Conservation (phyloP, 2,888 invertebrate genomes). For the Drosophila planitibia region DNA sequence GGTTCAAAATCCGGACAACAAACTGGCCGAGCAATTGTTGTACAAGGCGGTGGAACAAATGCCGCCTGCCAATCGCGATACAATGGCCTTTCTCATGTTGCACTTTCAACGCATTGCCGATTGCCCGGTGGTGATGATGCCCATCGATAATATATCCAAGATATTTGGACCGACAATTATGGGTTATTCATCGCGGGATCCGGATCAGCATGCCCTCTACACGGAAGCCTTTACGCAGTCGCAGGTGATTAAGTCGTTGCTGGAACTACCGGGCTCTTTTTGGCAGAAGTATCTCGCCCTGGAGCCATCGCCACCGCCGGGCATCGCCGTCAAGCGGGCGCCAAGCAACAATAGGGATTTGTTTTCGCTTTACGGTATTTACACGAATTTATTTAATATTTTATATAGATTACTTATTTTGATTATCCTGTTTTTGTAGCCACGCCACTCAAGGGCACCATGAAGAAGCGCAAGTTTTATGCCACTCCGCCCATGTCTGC, state of each 20-base stretch:
- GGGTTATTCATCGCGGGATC: slow-evolving; percentile 92
- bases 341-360: slow-evolving; percentile 73
- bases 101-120: slow-evolving; percentile 96
- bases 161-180: slow-evolving; percentile 98
- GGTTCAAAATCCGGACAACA: slow-evolving; percentile 86
- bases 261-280: slow-evolving; percentile 90
- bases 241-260: slow-evolving; percentile 89
- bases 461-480: slow-evolving; percentile 84
- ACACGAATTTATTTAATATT: neutral
- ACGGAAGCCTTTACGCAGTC: slow-evolving; percentile 92
- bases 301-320: slow-evolving; percentile 49
- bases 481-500: slow-evolving; percentile 81
- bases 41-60: slow-evolving; percentile 92
- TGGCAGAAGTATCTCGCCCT: slow-evolving; percentile 87
- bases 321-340: slow-evolving; percentile 59
- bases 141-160: slow-evolving; percentile 93
- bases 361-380: slow-evolving; percentile 82
- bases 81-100: slow-evolving; percentile 95
- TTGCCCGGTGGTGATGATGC: slow-evolving; percentile 95
- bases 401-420: neutral
- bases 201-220: slow-evolving; percentile 90
- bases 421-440: slow-evolving; percentile 55
- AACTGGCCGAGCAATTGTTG: slow-evolving; percentile 86
- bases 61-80: slow-evolving; percentile 97
- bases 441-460: slow-evolving; percentile 83